Percentiles rank a stretch among this genome's conserved stretches.
Conservation (phyloP, 2,113 vertebrate species). For the Hyaena hyaena region DNA sequence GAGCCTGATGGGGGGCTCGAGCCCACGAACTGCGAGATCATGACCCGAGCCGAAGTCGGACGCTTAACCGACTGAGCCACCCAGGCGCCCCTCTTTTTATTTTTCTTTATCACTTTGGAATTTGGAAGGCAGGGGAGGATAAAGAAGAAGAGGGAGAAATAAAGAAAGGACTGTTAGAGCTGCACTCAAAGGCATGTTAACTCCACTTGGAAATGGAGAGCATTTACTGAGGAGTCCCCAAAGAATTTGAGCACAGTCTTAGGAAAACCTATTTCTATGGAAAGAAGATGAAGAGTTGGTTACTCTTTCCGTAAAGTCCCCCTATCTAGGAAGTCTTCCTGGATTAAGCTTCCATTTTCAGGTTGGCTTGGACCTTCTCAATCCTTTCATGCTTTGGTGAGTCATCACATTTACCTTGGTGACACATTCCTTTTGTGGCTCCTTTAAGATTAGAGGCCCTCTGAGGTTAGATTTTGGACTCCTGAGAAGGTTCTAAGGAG, state of each 20-base stretch:
- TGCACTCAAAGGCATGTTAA: neutral
- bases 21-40: too few species aligned
- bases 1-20: too few species aligned
- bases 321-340: neutral
- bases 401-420: neutral
- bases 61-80: too few species aligned
- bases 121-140: neutral
- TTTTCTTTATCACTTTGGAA: slow-evolving; percentile 25
- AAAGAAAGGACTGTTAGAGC: neutral
- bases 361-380: neutral
- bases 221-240: neutral
- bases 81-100: neutral
- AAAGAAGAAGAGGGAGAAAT: neutral
- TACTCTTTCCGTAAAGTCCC: neutral
- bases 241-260: neutral
- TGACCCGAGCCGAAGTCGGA: too few species aligned
- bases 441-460: neutral
- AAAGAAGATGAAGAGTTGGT: neutral
- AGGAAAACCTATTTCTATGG: neutral
- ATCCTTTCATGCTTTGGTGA: neutral
- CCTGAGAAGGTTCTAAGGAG: neutral
- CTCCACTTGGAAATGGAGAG: neutral
- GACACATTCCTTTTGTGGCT: neutral
- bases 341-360: neutral
- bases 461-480: neutral